Evolutionary conservation across 1,140 invertebrate species (phyloP), one percentile per base, ranked within the genome.

Genomic region (Heliconius eleuchia): DNA sequence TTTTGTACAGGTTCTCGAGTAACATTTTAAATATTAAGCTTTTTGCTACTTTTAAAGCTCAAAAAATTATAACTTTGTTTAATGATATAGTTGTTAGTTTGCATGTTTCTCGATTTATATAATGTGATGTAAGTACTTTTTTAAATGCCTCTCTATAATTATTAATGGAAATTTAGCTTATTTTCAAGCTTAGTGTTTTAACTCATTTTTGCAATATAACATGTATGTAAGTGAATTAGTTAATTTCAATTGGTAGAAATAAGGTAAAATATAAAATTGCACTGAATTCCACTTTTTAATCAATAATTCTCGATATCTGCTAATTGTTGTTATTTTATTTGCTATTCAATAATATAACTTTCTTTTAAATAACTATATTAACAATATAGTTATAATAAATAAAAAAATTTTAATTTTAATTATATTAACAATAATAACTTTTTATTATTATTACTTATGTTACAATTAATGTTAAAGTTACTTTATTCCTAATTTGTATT

Each of bases 21-120:
- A 60, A 11, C 9, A 23, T 60, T 60, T 60, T 60, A 13, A 66
- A 66, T 73, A 39, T 46, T 46, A 52, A 19, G 6, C 37, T 6
- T 73, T 46, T 73, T 39, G 37, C 71, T 73, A 73, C 34, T n/a
- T 73, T 73, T 73, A 73, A 73, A 50, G 37, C 60, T 66, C 60
- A 66, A 66, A 57, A 60, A 27, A 3, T 27, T 66, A 46, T 73
- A 73, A 39, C 18, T 39, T 73, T 73, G 37, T 8, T 73, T 37
- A 73, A 73, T 19, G 18, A 37, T 37, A 42, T 66, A 66, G 60
- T 13, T 66, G 60, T 66, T 66, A 66, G 11, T 66, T 66, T 66
- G 60, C 60, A 66, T 66, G 60, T 66, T 66, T 66, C 60, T 27
- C 60, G 3, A 66, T 66, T 66, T 5, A 30, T 66, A 66, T 23